Percentiles rank a stretch among this genome's conserved stretches.
These are phyloP conservation scores for Drosophila sucinea DNA, from an alignment of 1,140 invertebrate genomes.

Conservation along the genomic window DNA sequence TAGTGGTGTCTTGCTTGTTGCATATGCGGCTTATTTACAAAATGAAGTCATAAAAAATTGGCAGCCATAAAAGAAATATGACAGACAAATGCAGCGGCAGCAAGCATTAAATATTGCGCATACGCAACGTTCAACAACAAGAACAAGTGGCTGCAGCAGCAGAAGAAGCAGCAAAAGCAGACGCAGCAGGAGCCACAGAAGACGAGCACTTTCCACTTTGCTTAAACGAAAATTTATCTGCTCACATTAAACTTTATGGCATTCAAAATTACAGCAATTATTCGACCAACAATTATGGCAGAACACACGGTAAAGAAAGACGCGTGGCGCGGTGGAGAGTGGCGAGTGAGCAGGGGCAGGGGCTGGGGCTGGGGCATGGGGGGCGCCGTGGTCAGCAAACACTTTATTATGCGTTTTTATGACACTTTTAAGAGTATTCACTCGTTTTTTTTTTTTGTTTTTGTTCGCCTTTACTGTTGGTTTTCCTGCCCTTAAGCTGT, in stretches of 20 bases:
- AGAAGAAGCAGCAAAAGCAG: slow-evolving; percentile 20
- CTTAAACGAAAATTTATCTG: slow-evolving; percentile 80
- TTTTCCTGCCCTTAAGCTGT: slow-evolving; percentile 62
- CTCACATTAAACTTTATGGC: slow-evolving; percentile 73
- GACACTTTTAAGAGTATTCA: slow-evolving; percentile 49
- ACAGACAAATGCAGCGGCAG: slow-evolving; percentile 43
- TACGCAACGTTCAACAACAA: slow-evolving; percentile 54
- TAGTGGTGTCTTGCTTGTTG: slow-evolving; percentile 28
- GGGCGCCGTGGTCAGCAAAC: slow-evolving; percentile 29
- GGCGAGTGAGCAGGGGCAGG: slow-evolving; percentile 30
- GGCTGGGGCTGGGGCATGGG: slow-evolving; percentile 34
- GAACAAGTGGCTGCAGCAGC: not conserved
- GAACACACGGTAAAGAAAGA: slow-evolving; percentile 20
- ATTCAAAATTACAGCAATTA: slow-evolving; percentile 77
- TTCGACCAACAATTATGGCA: slow-evolving; percentile 72
- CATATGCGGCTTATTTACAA: slow-evolving; percentile 58
- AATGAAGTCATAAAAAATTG: slow-evolving; percentile 73
- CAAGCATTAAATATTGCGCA: slow-evolving; percentile 70
- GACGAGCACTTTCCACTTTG: slow-evolving; percentile 48
- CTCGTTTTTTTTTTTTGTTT: not conserved
- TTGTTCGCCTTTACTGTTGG: slow-evolving; percentile 44
- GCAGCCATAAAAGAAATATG: slow-evolving; percentile 59
- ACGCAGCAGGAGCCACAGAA: not conserved
- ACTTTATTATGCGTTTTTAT: slow-evolving; percentile 72
- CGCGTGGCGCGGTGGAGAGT: too few relatives aligned